phyloP scores from a whole-genome alignment of 2,113 vertebrate species.

The Oenanthe melanoleuca region DNA sequence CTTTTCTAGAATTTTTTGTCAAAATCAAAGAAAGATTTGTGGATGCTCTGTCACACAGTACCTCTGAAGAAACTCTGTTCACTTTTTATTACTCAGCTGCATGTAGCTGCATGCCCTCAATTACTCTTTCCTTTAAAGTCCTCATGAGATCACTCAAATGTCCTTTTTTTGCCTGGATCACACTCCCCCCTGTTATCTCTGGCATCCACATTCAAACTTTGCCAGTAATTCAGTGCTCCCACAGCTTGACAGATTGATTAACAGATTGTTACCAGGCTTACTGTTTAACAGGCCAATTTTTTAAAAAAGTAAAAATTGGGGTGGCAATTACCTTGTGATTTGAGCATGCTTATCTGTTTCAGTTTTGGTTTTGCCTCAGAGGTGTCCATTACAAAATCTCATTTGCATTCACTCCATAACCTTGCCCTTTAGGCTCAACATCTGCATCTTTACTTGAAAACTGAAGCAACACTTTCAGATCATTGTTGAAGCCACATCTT shows the following conservation, averaged over 20 bases:
- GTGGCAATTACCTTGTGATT: slow-evolving; percentile 31
- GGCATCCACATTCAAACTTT: slow-evolving; percentile 17
- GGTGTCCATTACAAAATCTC: background rate
- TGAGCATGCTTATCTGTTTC: background rate
- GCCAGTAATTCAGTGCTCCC: slow-evolving; percentile 36
- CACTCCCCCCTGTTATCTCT: background rate
- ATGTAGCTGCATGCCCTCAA: background rate
- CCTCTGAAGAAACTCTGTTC: background rate
- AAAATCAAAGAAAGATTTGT: background rate
- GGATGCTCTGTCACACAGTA: background rate
- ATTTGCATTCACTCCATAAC: background rate
- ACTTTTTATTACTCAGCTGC: background rate
- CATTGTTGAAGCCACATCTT: background rate
- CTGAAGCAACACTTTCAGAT: background rate
- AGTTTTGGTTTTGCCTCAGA: background rate
- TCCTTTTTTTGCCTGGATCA: slow-evolving; percentile 32
- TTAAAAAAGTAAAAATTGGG: background rate
- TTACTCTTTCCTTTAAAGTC: slow-evolving; percentile 34
- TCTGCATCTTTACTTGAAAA: background rate
- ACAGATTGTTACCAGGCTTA: slow-evolving; percentile 59
- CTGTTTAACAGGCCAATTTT: slow-evolving; percentile 13
- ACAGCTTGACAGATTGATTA: slow-evolving; percentile 60
- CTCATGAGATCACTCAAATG: slow-evolving; percentile 22
- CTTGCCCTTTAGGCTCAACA: background rate
- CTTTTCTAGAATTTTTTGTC: background rate